These are phyloP conservation scores for Pelvicachromis taeniatus DNA, from an alignment of 2,113 vertebrate species.

Conservation along the genomic window DNA sequence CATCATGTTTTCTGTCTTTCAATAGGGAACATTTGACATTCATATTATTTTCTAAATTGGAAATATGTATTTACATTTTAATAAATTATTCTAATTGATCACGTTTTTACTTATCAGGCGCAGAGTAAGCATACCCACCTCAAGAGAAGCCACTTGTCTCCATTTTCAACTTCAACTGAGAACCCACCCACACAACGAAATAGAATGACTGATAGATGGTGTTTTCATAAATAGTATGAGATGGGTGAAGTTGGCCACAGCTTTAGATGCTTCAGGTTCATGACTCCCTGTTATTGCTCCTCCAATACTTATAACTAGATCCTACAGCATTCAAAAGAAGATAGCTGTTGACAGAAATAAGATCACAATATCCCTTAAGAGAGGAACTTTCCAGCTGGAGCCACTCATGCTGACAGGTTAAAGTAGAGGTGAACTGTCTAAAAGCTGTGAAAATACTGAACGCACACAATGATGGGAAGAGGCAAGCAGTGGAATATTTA, in stretches of 20 bases:
- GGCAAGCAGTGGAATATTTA: neutral
- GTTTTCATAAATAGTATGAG: neutral
- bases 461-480: neutral
- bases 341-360: slow-evolving; percentile 13
- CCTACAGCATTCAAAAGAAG: neutral
- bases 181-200: neutral
- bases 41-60: neutral
- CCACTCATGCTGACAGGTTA: neutral
- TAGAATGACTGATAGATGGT: neutral
- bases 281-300: neutral
- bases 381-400: neutral
- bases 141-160: neutral
- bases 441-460: neutral
- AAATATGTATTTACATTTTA: neutral
- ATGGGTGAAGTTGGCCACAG: neutral
- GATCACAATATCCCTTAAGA: neutral
- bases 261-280: slow-evolving; percentile 4
- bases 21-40: neutral
- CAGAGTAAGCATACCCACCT: neutral
- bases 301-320: neutral
- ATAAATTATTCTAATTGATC: neutral
- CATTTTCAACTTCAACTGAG: neutral
- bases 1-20: neutral
- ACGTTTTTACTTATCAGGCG: neutral
- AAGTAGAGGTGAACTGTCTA: neutral